Evolutionary conservation across 2,797 vertebrate genomes (phyloP).

Genomic region (Emydoidea blandingii): DNA sequence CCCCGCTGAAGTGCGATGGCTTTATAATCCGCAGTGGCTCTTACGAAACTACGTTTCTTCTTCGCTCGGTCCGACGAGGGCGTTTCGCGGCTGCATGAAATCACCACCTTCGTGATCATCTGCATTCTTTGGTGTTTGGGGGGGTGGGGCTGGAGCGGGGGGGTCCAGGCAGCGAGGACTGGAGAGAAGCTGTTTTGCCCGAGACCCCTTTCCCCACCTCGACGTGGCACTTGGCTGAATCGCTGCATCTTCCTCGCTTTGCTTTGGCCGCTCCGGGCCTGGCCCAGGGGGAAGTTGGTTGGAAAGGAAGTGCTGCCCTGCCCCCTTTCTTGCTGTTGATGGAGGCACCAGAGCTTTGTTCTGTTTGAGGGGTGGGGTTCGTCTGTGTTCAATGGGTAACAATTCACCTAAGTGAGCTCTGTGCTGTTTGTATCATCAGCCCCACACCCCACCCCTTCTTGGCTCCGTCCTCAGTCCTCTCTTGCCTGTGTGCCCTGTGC

Average conservation of each 20-base stretch:
- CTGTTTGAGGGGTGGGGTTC: not conserved
- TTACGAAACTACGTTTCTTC: conserved; percentile 29
- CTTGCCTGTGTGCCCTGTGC: not conserved
- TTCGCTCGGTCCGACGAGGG: not conserved
- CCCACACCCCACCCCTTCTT: not conserved
- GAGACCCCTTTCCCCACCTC: not conserved
- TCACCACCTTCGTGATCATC: conserved; percentile 3
- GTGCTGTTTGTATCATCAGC: not conserved
- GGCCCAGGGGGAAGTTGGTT: rapidly evolving
- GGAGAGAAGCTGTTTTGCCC: not conserved
- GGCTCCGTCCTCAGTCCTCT: not conserved
- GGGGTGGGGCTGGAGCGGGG: conserved; percentile 3
- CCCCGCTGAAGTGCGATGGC: conserved; percentile 59
- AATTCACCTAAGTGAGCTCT: not conserved
- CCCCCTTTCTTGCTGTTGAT: not conserved
- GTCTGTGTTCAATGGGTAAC: not conserved
- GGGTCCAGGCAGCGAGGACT: not conserved
- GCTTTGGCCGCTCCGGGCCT: conserved; percentile 14
- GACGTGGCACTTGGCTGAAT: not conserved
- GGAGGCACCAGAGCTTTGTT: not conserved
- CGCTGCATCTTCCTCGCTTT: not conserved
- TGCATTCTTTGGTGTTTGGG: not conserved
- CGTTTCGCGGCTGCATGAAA: conserved; percentile 72
- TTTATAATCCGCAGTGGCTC: conserved; percentile 74
- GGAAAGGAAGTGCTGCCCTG: not conserved